A percentile compares a stretch with the other conserved stretches of the same genome.
phyloP scores from a whole-genome alignment of 1,140 invertebrate species.

The Caenorhabditis remanei region DNA sequence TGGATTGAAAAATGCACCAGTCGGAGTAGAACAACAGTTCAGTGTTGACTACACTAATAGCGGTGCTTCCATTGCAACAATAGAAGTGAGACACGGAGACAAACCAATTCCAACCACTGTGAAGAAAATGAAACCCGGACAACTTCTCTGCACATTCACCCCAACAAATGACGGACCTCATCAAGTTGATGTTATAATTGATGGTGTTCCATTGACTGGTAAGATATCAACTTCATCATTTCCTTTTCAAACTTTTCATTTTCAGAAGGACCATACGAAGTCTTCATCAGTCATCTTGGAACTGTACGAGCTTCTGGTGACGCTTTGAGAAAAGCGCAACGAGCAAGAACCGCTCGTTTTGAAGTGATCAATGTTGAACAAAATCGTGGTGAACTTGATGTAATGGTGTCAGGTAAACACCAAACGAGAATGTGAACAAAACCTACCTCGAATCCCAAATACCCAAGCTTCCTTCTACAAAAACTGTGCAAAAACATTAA shows the following conservation, averaged over 20 bases:
- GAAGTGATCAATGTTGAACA: conserved; percentile 81
- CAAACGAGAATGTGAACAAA: background rate
- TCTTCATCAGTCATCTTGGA: conserved; percentile 69
- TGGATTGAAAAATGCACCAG: conserved; percentile 72
- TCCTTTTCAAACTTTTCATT: background rate
- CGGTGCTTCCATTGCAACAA: conserved; percentile 66
- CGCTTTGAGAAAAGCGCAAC: conserved; percentile 81
- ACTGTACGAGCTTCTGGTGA: conserved; percentile 79
- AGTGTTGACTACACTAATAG: conserved; percentile 75
- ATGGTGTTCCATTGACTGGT: conserved; percentile 78
- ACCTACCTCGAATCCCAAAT: background rate
- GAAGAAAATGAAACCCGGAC: conserved; percentile 70
- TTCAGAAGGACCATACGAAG: conserved; percentile 77
- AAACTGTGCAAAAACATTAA: background rate
- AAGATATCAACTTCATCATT: background rate
- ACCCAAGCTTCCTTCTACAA: conserved; percentile 24
- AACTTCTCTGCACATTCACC: conserved; percentile 74
- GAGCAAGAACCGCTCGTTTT: conserved; percentile 81
- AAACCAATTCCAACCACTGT: conserved; percentile 68
- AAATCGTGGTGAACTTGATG: conserved; percentile 79
- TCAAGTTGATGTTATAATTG: conserved; percentile 73
- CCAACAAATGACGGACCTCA: conserved; percentile 73
- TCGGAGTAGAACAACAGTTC: conserved; percentile 75
- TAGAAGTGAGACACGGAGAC: conserved; percentile 63
- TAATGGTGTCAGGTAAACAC: conserved; percentile 79